phyloP scores from a whole-genome alignment of 2,113 vertebrate species.

The Arenaria interpres region DNA sequence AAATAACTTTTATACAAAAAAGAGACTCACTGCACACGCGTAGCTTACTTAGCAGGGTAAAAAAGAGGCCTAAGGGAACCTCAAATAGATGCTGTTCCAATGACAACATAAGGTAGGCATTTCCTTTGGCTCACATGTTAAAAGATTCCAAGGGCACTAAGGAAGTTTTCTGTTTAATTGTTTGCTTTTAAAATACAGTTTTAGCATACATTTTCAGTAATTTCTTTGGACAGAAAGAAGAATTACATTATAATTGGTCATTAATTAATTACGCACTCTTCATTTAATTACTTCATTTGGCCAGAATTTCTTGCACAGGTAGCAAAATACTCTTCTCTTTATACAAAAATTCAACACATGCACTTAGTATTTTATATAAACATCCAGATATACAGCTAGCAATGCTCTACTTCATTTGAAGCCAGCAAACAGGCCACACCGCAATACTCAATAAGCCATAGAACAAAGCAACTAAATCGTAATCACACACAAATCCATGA shows the following conservation, averaged over 20 bases:
- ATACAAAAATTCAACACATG: background rate
- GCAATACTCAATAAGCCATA: background rate
- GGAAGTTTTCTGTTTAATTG: constrained; percentile 50
- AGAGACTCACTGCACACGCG: background rate
- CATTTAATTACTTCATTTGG: background rate
- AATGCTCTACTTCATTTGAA: background rate
- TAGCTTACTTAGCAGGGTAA: background rate
- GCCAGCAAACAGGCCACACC: background rate
- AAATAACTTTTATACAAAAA: background rate
- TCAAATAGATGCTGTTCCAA: constrained; percentile 60
- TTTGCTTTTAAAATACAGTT: constrained; percentile 17
- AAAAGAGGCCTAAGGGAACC: constrained; percentile 50
- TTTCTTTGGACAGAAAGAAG: background rate
- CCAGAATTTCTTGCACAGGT: background rate
- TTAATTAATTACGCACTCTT: background rate
- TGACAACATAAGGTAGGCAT: constrained; percentile 65
- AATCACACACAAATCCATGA: background rate
- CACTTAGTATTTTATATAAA: background rate
- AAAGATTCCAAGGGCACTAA: constrained; percentile 50
- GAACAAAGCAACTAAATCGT: background rate
- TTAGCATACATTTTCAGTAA: background rate
- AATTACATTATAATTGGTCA: background rate
- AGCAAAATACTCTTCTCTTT: background rate
- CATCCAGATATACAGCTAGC: background rate
- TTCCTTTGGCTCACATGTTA: constrained; percentile 59